Evolutionary conservation across 2,797 vertebrate genomes (phyloP), one percentile per base, ranked within the genome.

Genomic region (Chelonia mydas): DNA sequence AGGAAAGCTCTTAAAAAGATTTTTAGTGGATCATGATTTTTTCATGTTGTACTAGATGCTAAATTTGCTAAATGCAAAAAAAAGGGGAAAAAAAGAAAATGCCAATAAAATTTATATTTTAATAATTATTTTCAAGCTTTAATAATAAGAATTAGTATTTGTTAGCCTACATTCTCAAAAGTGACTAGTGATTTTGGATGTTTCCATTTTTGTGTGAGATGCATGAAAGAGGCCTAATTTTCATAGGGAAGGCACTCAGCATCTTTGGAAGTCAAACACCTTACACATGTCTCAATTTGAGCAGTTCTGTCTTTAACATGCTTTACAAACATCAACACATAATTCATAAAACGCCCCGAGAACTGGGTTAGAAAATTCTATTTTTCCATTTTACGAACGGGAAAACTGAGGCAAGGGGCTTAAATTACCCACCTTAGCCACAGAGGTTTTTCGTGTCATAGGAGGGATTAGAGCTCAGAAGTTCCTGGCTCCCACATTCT

Each of bases 21-120:
- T 93, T 94, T 57, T 92, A 53, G 55, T 76, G 77, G 21, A 65
- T 93, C n/a, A n/a, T n/a, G n/a, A n/a, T 83, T n/a, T 94, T 95
- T 89, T 77, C 54, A 1, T 9, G 11, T 21, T 92, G 37, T 94
- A 55, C 16, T 77, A 78, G n/a, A 41, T 41, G 19, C 37, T 10
- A 37, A 19, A 68, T 68, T 68, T 68, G n/a, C 65, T 37, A 68
- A 37, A 37, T 49, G 80, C 93, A 87, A 81, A n/a, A 79, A 11
- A 9, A 87, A 41, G 5, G 41, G 41, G 41, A 5, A 77, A 89
- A 79, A 86, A 50, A 88, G 11, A 84, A 86, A 27, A 49, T 7
- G 1, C 16, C 90, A 68, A 51, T 81, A 72, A 90, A 95, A 87
- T 2, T 3, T 31, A 8, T 74, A 83, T 88, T 94, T 91, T 68